Evolutionary conservation across 2,888 invertebrate genomes (phyloP), one percentile per base, ranked within the genome.

Genomic region (Panzeria rudis): DNA sequence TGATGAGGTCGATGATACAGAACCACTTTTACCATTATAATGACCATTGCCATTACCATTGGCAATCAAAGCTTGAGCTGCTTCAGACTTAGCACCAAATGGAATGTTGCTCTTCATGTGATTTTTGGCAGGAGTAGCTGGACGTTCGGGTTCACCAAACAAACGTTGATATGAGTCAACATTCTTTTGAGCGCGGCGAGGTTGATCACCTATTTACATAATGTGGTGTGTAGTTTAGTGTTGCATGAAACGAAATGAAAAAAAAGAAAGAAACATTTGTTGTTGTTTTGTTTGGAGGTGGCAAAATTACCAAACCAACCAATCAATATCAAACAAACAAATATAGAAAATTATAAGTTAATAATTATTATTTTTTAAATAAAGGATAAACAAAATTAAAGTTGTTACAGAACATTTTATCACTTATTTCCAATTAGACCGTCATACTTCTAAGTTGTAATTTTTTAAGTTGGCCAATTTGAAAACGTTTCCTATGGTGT

Each of bases 21-120:
- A 90, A 84, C 91, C 91, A 87, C 91, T 91, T 87, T 92, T 91
- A 78, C 91, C 91, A 83, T 90, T 91, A 44, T 76, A 83, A 80
- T 87, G 87, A 64, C 88, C 86, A 71, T 89, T 89, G 62, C 91
- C 90, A 87, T 92, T 91, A 73, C 88, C 89, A 76, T 90, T 91
- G 84, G 88, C 87, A 85, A 90, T 88, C 73, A 90, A 86, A 80
- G 89, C 88, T 69, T 90, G 90, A 86, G 89, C 89, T 54, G 88
- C 89, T 86, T 90, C 90, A 69, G 88, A 88, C 71, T 91, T 92
- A 87, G 92, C 92, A 88, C 93, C 93, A 89, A 94, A 93, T 88
- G 93, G 91, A 89, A 94, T 93, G 92, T 91, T 94, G 92, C 94
- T 94, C 89, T 93, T 94, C 93, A 93, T 93, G 91, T 93, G 93